Evolutionary conservation across 2,113 vertebrate genomes (phyloP).

Genomic region (Poecile atricapillus): DNA sequence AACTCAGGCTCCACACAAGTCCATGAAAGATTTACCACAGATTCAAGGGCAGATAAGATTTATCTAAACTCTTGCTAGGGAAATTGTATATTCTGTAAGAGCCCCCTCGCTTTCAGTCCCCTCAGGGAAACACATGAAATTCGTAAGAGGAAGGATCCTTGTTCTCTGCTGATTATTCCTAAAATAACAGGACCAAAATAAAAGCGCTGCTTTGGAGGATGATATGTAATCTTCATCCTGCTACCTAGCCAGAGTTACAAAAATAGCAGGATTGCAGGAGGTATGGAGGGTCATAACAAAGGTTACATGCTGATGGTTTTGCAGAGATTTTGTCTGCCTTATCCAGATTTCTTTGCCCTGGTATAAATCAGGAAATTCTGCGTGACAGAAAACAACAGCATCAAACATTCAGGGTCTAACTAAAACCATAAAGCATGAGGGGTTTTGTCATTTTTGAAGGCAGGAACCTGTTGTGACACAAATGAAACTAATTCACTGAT

Average conservation of each 20-base stretch:
- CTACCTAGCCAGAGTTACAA: not conserved
- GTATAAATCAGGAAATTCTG: not conserved
- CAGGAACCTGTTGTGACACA: not conserved
- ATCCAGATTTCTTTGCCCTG: not conserved
- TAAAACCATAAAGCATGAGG: not conserved
- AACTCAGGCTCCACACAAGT: not conserved
- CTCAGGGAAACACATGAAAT: not conserved
- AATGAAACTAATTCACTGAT: not conserved
- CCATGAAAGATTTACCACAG: not conserved
- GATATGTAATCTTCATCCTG: not conserved
- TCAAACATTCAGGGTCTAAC: not conserved
- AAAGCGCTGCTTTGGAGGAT: not conserved
- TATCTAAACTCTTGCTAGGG: not conserved
- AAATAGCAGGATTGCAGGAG: not conserved
- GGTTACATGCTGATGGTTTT: not conserved
- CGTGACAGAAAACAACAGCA: not conserved
- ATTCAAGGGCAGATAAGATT: not conserved
- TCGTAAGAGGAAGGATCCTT: not conserved
- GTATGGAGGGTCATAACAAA: not conserved
- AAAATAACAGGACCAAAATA: constrained; percentile 38
- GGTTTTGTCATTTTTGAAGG: not conserved
- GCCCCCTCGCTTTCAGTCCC: not conserved
- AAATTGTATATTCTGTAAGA: not conserved
- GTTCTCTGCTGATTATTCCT: constrained; percentile 10
- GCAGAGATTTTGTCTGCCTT: not conserved